Conservation (phyloP, 2,113 vertebrate species). For the Strix uralensis region DNA sequence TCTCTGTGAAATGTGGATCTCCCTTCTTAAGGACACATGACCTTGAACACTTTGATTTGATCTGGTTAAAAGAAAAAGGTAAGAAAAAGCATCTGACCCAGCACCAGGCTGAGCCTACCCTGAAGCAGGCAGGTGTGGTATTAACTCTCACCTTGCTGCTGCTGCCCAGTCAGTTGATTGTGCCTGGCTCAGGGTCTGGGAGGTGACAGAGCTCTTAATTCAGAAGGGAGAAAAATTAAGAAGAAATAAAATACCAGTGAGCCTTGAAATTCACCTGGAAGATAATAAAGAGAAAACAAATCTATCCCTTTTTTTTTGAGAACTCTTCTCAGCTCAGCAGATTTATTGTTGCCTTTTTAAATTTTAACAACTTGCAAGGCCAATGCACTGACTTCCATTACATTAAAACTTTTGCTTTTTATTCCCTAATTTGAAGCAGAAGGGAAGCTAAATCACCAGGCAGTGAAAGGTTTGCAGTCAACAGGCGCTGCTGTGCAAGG, state of each 20-base stretch:
- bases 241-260: background rate
- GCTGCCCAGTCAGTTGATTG: background rate
- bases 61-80: background rate
- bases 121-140: background rate
- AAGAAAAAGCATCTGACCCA: background rate
- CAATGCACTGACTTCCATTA: background rate
- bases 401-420: constrained; percentile 33
- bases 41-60: background rate
- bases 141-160: background rate
- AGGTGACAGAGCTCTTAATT: background rate
- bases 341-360: constrained; percentile 52
- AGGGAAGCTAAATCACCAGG: constrained; percentile 16
- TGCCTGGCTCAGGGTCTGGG: background rate
- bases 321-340: background rate
- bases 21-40: background rate
- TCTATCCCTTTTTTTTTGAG: background rate
- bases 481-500: background rate
- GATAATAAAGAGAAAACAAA: constrained; percentile 45
- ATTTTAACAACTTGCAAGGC: constrained; percentile 28
- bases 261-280: constrained; percentile 44
- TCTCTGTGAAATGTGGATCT: background rate
- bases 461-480: constrained; percentile 1
- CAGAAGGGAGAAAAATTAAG: constrained; percentile 21
- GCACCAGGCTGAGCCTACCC: background rate
- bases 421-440: constrained; percentile 18